These are phyloP conservation scores for Xylocopa sonorina DNA, from an alignment of 1,140 invertebrate genomes.

Conservation along the genomic window DNA sequence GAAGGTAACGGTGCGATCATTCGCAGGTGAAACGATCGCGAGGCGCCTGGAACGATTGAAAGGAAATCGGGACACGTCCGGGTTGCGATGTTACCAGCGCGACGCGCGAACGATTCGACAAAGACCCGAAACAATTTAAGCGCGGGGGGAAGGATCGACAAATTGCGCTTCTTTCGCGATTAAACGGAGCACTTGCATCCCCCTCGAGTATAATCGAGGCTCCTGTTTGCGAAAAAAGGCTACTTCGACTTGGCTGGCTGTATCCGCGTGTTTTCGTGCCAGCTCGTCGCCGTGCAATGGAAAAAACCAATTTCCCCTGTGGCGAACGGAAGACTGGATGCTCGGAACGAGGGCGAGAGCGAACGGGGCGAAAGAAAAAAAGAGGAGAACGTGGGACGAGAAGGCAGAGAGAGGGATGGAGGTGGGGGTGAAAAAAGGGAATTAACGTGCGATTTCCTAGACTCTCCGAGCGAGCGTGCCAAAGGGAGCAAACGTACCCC, in stretches of 20 bases:
- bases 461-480: slow-evolving; percentile 31
- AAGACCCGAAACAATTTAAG: slow-evolving; percentile 55
- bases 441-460: slow-evolving; percentile 65
- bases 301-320: slow-evolving; percentile 67
- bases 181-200: slow-evolving; percentile 50
- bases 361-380: slow-evolving; percentile 1
- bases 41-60: slow-evolving; percentile 1
- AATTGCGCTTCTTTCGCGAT: slow-evolving; percentile 59
- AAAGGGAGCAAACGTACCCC: slow-evolving; percentile 55
- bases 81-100: background rate
- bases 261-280: slow-evolving; percentile 58
- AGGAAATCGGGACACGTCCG: background rate
- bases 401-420: background rate
- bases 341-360: background rate
- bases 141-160: slow-evolving; percentile 52
- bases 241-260: slow-evolving; percentile 28
- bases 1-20: background rate
- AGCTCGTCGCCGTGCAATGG: slow-evolving; percentile 57
- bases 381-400: background rate
- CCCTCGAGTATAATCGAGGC: slow-evolving; percentile 54
- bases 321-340: slow-evolving; percentile 49
- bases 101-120: slow-evolving; percentile 35
- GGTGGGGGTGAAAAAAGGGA: slow-evolving; percentile 21
- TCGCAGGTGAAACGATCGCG: background rate
- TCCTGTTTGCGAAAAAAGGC: slow-evolving; percentile 55